Evolutionary conservation across 2,113 vertebrate genomes (phyloP).

Genomic region (Riparia riparia): DNA sequence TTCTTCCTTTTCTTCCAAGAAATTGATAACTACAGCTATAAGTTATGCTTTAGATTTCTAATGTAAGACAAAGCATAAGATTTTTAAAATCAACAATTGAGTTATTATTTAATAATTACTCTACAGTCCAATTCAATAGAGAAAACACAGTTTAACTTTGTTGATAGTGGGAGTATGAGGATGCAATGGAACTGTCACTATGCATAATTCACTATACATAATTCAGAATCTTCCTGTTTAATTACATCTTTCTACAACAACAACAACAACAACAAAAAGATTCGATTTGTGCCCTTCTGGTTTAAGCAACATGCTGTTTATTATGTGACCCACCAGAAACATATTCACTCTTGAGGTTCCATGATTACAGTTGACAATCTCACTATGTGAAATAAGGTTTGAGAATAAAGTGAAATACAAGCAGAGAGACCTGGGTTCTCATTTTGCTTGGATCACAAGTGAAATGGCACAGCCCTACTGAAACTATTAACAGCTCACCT

Average conservation of each 20-base stretch:
- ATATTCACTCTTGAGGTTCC: neutral
- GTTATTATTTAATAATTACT: neutral
- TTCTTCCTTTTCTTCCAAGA: neutral
- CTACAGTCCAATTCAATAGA: neutral
- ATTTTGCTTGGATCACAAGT: slow-evolving; percentile 20
- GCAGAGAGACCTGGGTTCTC: slow-evolving; percentile 10
- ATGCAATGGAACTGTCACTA: neutral
- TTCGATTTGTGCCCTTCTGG: neutral
- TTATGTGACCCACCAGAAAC: neutral
- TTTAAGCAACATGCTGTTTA: neutral
- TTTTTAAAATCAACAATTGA: neutral
- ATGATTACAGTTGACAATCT: neutral
- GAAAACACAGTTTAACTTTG: neutral
- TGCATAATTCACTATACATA: neutral
- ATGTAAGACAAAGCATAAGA: neutral
- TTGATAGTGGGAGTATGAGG: neutral
- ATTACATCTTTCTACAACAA: neutral
- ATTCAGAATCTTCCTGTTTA: neutral
- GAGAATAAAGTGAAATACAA: neutral
- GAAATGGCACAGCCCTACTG: neutral
- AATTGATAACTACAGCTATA: neutral
- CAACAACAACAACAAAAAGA: neutral
- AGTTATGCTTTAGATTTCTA: neutral
- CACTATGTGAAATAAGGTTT: neutral
- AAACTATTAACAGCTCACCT: neutral